These are phyloP conservation scores for Mercenaria mercenaria DNA, from an alignment of 1,140 invertebrate species.

Conservation along the genomic window DNA sequence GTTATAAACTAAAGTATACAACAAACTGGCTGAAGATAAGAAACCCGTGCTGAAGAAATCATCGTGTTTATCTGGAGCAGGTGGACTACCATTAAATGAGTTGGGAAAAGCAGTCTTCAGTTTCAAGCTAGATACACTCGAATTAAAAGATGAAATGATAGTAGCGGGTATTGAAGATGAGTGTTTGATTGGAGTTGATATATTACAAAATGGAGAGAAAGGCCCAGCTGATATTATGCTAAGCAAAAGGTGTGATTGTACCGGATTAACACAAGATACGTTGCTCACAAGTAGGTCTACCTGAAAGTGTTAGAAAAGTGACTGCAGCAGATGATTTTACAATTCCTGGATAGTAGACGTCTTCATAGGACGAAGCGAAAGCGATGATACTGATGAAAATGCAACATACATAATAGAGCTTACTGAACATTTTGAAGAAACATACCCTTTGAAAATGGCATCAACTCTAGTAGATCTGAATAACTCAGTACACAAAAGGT, in stretches of 20 bases:
- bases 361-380: not conserved
- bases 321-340: not conserved
- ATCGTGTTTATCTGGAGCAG: not conserved
- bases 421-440: not conserved
- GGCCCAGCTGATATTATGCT: conserved; percentile 28
- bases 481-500: not conserved
- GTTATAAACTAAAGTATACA: not conserved
- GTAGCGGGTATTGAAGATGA: conserved; percentile 6
- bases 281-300: not conserved
- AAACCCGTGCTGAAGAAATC: not conserved
- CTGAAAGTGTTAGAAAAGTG: not conserved
- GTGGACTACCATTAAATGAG: not conserved
- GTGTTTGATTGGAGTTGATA: not conserved
- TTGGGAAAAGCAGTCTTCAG: conserved; percentile 14
- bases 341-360: not conserved
- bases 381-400: not conserved
- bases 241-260: not conserved
- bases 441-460: conserved; percentile 9
- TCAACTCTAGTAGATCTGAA: conserved; percentile 3
- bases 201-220: not conserved
- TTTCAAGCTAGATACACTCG: not conserved
- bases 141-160: conserved; percentile 6
- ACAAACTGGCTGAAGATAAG: not conserved
- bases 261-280: not conserved
- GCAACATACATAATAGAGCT: not conserved